Evolutionary conservation across 2,113 vertebrate genomes (phyloP), one percentile per base, ranked within the genome.

Genomic region (Entelurus aequoreus): DNA sequence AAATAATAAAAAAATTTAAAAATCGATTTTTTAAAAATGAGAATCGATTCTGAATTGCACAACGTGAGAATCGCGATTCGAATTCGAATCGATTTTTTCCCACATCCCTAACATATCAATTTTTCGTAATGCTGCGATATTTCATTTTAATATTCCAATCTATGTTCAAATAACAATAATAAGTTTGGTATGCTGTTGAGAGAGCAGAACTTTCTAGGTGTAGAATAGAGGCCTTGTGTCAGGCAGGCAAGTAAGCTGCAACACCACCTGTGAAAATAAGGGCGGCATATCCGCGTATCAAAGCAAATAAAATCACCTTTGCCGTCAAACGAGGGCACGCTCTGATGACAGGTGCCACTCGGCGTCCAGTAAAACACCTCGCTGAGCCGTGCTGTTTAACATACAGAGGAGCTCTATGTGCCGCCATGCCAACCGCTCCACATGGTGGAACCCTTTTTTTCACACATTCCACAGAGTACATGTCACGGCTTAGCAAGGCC

Each of bases 241-340:
- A 74, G 82, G 80, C 82, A 79, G 78, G 76, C 79, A 66, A 82
- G 75, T 55, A 64, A 66, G 72, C 78, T 65, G 72, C 80, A 86
- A 87, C 84, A 88, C 76, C 77, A 88, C 88, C 88, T 90, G 87
- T 86, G 79, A 86, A 90, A 89, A 89, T 81, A 90, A 42, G 67
- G 79, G 81, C 74, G 77, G 71, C 72, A 40, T 78, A 86, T 71
- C 15, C 78, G 75, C 71, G 70, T 85, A 88, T 90, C 85, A 86
- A 86, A 83, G 69, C 83, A 87, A 88, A 89, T 89, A 88, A 90
- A 87, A 81, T 77, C 71, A 78, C 69, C 72, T 64, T 46, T 69
- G 65, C 80, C 67, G 55, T 73, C 19, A 66, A 70, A 76, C 68
- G 58, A 67, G 74, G 85, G 63, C 77, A 72, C 44, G 47, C 76